Base-by-base conservation (phyloP, 2,888 invertebrate genomes). In the Phytoseiulus persimilis region DNA sequence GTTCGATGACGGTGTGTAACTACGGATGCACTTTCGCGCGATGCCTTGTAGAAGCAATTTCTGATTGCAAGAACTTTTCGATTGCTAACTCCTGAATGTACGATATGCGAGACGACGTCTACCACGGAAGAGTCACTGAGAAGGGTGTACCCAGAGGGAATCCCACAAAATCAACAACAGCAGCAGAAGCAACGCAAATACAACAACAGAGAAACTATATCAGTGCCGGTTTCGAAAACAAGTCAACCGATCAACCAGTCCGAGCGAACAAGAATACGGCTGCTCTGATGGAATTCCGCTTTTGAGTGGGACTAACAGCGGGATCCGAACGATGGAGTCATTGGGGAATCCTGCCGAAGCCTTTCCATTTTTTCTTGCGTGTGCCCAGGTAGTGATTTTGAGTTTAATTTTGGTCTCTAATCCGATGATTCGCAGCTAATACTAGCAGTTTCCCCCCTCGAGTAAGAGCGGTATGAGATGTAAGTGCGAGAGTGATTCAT, bases 11-110 rank as follows among this genome's bases (percentile, higher is more conserved):
- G 65, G 65, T 65, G 65, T 65, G 65, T 65, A 65, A 65, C 65
- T 65, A 65, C 65, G 65, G 65, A 65, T 65, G 65, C 65, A 65
- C 65, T 65, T 65, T 65, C 65, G 65, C 65, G 65, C 65, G 65
- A 65, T 65, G 65, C 65, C 65, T 65, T 65, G 65, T 65, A 65
- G 65, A 28, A 65, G 65, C 65, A 65, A 23, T 23, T 65, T 65
- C 65, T 65, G 65, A 65, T 65, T 65, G 65, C 65, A 65, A 65
- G 18, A 65, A 65, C 65, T 65, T 18, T 65, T 65, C 18, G 65
- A 65, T 65, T 65, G 14, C 65, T 65, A 65, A 65, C 65, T 23
- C 28, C 18, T 14, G 18, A 65, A 14, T 28, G 65, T 65, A 65
- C 65, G 65, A 65, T 65, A 39, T 39, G 9, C 3, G 39, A 39